phyloP scores from a whole-genome alignment of 2,888 invertebrate species.

The Zootermopsis nevadensis region DNA sequence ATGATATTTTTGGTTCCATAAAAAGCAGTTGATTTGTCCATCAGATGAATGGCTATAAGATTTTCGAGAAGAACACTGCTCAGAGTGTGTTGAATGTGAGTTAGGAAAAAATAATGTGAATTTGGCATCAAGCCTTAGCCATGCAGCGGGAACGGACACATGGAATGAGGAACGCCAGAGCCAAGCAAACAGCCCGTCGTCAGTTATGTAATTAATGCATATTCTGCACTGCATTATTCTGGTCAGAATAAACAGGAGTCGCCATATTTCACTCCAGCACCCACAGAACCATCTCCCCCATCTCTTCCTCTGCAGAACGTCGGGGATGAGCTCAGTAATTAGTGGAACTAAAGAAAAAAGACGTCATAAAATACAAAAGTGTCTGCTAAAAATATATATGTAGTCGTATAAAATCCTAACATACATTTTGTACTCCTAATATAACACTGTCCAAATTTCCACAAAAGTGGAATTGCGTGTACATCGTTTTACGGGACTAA shows the following conservation, averaged over 20 bases:
- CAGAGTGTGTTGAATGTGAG: too few species aligned
- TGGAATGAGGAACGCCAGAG: not conserved
- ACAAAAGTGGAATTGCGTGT: not conserved
- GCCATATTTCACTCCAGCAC: constrained; percentile 40
- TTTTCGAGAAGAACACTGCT: too few species aligned
- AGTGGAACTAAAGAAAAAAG: not conserved
- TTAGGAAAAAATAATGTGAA: too few species aligned
- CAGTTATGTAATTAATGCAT: constrained; percentile 48
- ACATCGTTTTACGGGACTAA: not conserved
- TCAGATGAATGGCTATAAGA: too few species aligned
- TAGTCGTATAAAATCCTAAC: not conserved
- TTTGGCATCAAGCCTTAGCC: not conserved
- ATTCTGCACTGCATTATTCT: constrained; percentile 45
- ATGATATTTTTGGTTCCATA: too few species aligned
- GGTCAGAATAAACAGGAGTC: constrained; percentile 44
- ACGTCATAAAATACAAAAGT: not conserved
- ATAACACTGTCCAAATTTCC: not conserved
- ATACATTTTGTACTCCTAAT: not conserved
- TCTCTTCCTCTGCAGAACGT: not conserved
- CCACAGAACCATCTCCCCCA: not conserved
- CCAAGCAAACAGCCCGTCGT: constrained; percentile 1
- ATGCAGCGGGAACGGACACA: not conserved
- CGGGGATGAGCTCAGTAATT: not conserved
- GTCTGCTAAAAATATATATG: not conserved
- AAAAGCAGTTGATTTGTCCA: too few species aligned